These are phyloP conservation scores for Diabrotica virgifera DNA, from an alignment of 1,140 invertebrate genomes.

Conservation along the genomic window DNA sequence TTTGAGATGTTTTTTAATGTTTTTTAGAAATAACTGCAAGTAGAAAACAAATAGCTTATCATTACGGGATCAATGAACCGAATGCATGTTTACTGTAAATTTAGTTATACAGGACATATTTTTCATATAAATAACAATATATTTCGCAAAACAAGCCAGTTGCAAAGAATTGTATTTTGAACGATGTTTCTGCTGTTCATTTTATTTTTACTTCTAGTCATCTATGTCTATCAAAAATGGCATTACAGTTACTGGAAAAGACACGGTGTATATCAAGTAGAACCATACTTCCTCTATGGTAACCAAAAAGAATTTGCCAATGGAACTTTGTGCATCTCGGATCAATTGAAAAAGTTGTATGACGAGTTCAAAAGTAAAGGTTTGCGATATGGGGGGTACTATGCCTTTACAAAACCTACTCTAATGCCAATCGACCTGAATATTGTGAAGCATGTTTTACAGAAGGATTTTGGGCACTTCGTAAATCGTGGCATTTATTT, in stretches of 20 bases:
- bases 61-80: too few species aligned
- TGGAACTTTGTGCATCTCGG: slow-evolving; percentile 8
- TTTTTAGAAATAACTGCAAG: too few species aligned
- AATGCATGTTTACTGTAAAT: too few species aligned
- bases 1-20: too few species aligned
- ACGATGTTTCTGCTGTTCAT: too few species aligned
- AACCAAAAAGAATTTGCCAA: slow-evolving; percentile 35
- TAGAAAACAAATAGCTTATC: too few species aligned
- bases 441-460: slow-evolving; percentile 49
- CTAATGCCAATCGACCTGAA: slow-evolving; percentile 48
- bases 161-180: too few species aligned
- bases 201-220: background rate
- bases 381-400: slow-evolving; percentile 22
- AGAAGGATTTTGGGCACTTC: slow-evolving; percentile 52
- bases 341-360: slow-evolving; percentile 28
- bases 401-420: slow-evolving; percentile 20
- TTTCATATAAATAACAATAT: too few species aligned
- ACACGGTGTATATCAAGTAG: slow-evolving; percentile 45
- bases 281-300: slow-evolving; percentile 43
- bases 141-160: too few species aligned
- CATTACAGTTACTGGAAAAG: slow-evolving; percentile 47
- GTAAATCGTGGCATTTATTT: slow-evolving; percentile 46
- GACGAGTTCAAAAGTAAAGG: slow-evolving; percentile 34
- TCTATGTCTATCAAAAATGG: slow-evolving; percentile 29
- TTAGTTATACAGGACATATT: too few species aligned